phyloP scores from a whole-genome alignment of 2,113 vertebrate genomes.

The Pteruthius melanotis region DNA sequence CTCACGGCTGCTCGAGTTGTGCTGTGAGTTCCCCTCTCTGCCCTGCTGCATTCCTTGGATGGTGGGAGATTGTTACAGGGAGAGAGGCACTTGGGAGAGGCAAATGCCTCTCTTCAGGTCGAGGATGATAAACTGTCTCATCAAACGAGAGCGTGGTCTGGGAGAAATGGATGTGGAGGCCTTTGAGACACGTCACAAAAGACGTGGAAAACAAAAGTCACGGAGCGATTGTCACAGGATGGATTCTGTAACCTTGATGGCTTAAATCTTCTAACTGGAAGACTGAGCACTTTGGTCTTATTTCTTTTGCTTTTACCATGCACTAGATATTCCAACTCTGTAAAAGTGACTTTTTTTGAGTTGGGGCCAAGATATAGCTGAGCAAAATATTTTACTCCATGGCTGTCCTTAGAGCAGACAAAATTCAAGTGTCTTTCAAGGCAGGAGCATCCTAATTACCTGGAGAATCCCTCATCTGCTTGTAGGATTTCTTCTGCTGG shows the following conservation, averaged over 20 bases:
- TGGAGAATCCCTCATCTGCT: not conserved
- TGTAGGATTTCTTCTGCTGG: not conserved
- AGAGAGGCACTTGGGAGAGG: not conserved
- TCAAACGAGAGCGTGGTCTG: not conserved
- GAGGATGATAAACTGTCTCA: not conserved
- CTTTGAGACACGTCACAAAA: not conserved
- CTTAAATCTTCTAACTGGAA: not conserved
- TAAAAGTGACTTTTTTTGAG: not conserved
- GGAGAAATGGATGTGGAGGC: not conserved
- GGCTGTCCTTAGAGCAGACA: not conserved
- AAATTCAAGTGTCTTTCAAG: not conserved
- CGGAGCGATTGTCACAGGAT: not conserved
- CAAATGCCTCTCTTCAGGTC: not conserved
- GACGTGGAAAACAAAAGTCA: not conserved
- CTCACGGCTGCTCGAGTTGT: not conserved
- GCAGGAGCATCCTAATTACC: not conserved
- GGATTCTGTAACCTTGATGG: not conserved
- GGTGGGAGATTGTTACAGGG: not conserved
- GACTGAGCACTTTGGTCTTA: not conserved
- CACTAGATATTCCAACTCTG: not conserved
- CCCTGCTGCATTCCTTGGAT: rapidly evolving
- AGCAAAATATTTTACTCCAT: not conserved
- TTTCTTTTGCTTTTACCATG: not conserved
- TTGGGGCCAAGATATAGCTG: not conserved
- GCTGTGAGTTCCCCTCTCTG: not conserved